Base-by-base conservation (phyloP, 1,140 invertebrate genomes). In the Aphidius ervi region DNA sequence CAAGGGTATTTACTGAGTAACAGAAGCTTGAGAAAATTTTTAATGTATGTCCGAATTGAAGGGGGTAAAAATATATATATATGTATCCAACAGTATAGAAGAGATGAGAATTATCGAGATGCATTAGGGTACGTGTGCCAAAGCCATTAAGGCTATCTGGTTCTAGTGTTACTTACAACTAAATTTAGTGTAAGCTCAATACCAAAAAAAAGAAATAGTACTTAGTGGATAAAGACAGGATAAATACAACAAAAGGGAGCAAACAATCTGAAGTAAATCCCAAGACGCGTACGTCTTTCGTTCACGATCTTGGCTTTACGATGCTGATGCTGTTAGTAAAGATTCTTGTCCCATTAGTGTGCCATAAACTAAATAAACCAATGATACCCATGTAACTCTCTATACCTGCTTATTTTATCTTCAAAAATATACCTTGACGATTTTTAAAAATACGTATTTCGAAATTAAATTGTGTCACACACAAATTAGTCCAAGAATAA, bases 51-150 rank as follows among this genome's bases (percentile, higher is more conserved):
- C 16, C 40, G 16, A 54, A 40, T 48, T 9, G 42, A 54, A 41
- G 56, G 47, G 41, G 20, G 5, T n/a, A 6, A 9, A 42, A 56
- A 31, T 31, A 62, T 66, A 67, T 68, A n/a, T n/a, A n/a, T n/a
- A n/a, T n/a, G n/a, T 72, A 70, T 70, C 66, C 63, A 62, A 58
- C 67, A 66, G 64, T 70, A 71, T 72, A 16, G 56, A 58, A 50
- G 23, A 16, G 37, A 6, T 40, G 39, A 56, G 63, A 67, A 67
- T 68, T 72, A 70, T 70, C 66, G 64, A 62, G 59, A 69, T 67
- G 64, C 70, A 71, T 72, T 72, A 72, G 63, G 56, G 52, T 58
- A 63, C 53, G 49, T 64, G 67, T 65, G 58, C 63, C 61, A 50
- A 54, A 39, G 61, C 68, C 65, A 71, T 72, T 71, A 72, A 67